Percentiles rank a stretch among this genome's conserved stretches.
phyloP scores from a whole-genome alignment of 2,888 invertebrate genomes.

The Hirtodrosophila cameraria region DNA sequence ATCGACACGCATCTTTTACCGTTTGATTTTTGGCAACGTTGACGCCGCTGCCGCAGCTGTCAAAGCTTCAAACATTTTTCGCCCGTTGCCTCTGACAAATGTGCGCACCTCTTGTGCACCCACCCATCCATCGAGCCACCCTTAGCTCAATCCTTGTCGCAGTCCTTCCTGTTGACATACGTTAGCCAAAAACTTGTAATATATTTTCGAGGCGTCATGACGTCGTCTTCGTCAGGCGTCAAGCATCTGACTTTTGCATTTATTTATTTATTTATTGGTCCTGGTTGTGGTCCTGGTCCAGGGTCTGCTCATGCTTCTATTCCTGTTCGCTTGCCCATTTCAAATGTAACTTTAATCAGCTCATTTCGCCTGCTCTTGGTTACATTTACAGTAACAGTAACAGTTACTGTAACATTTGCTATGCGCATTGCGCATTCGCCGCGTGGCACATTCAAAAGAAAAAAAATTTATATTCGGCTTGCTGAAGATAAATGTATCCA shows the following conservation, averaged over 20 bases:
- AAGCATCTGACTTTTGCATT: conserved; percentile 67
- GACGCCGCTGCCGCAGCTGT: conserved; percentile 53
- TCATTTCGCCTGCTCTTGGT: conserved; percentile 11
- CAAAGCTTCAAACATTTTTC: conserved; percentile 70
- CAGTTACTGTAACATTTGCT: background rate
- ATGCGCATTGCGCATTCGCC: conserved; percentile 35
- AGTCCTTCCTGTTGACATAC: conserved; percentile 39
- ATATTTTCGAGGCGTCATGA: conserved; percentile 1
- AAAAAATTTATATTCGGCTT: background rate
- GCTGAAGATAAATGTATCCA: too few species aligned
- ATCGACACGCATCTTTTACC: conserved; percentile 47
- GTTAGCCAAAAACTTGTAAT: conserved; percentile 26
- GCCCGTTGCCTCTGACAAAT: conserved; percentile 63
- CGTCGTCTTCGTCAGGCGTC: conserved; percentile 36
- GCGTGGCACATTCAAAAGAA: conserved; percentile 3
- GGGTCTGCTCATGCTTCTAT: background rate
- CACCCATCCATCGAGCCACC: background rate
- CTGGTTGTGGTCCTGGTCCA: conserved; percentile 1
- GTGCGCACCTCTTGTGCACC: conserved; percentile 36
- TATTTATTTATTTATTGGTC: conserved; percentile 67
- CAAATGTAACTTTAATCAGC: conserved; percentile 55
- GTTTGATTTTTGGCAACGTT: conserved; percentile 60
- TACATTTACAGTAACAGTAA: background rate
- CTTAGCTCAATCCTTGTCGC: conserved; percentile 1
- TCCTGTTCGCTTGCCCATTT: background rate